phyloP scores from a whole-genome alignment of 2,113 vertebrate genomes.

The Xiphophorus hellerii region DNA sequence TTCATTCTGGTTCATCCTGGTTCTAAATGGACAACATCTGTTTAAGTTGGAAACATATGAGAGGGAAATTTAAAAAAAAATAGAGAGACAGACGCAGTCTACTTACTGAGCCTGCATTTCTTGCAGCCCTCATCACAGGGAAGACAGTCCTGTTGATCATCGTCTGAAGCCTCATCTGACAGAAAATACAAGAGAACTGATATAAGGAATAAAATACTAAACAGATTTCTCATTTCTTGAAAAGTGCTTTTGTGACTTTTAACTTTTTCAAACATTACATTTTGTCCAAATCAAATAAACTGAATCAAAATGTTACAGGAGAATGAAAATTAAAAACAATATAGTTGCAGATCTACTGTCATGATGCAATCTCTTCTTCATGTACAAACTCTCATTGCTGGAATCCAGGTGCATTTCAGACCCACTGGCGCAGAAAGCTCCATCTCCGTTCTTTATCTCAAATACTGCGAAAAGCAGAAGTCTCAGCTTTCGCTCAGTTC shows the following conservation, averaged over 20 bases:
- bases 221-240: neutral
- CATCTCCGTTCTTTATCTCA: neutral
- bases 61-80: neutral
- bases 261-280: neutral
- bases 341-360: neutral
- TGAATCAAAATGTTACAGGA: neutral
- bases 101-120: slow-evolving; percentile 84
- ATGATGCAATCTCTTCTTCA: neutral
- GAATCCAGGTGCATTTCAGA: neutral
- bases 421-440: neutral
- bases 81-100: slow-evolving; percentile 3
- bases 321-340: neutral
- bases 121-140: slow-evolving; percentile 88
- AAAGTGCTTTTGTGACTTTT: too few relatives aligned
- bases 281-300: neutral
- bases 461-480: neutral
- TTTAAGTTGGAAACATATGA: neutral
- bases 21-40: neutral
- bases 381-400: neutral
- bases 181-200: slow-evolving; percentile 1
- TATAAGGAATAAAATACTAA: neutral
- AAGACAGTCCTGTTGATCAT: slow-evolving; percentile 79
- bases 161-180: slow-evolving; percentile 82
- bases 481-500: neutral
- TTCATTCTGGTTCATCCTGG: too few relatives aligned